Conservation (phyloP, 1,140 invertebrate genomes). For the Bombus huntii region DNA sequence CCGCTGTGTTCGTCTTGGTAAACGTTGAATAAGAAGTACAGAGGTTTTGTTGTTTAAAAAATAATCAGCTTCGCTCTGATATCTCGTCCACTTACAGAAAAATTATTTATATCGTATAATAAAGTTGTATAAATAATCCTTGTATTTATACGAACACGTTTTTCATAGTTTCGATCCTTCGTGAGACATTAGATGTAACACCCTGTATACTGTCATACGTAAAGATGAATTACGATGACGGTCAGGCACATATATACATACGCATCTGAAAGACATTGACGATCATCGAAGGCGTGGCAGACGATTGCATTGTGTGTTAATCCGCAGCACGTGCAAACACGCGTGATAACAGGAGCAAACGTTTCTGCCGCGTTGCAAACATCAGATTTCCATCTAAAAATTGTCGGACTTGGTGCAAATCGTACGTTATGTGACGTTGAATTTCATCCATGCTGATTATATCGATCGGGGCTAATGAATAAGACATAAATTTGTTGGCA, state of each 20-base stretch:
- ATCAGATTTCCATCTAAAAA: slow-evolving; percentile 3
- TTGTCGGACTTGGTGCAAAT: not conserved
- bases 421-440: not conserved
- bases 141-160: no score
- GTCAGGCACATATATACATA: not conserved
- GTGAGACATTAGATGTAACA: not conserved
- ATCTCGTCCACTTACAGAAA: no score
- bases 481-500: slow-evolving; percentile 33
- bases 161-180: no score
- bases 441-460: not conserved
- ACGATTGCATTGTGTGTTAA: not conserved
- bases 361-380: not conserved
- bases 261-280: not conserved
- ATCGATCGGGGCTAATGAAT: slow-evolving; percentile 16
- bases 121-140: no score
- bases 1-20: no score
- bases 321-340: not conserved
- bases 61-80: no score
- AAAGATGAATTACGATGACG: not conserved
- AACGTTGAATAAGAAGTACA: no score
- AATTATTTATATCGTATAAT: no score
- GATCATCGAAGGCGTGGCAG: not conserved
- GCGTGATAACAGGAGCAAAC: slow-evolving; percentile 12
- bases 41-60: no score
- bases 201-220: not conserved